A percentile compares a stretch with the other conserved stretches of the same genome.
These are phyloP conservation scores for Pogonognathellus flavescens DNA, from an alignment of 1,140 invertebrate species.

Conservation along the genomic window DNA sequence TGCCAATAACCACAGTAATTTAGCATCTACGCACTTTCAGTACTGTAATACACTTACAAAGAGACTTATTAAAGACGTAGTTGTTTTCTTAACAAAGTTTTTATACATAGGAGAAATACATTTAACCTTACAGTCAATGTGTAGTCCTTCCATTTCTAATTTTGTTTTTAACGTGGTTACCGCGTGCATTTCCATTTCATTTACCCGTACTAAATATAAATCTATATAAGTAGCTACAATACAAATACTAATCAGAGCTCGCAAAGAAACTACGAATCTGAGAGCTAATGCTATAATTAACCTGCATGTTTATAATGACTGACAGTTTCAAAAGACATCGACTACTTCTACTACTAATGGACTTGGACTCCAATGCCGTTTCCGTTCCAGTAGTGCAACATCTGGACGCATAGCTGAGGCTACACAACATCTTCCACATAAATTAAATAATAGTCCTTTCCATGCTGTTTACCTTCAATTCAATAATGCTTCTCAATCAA, in stretches of 20 bases:
- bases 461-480: constrained; percentile 48
- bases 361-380: constrained; percentile 46
- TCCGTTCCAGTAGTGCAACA: constrained; percentile 49
- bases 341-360: constrained; percentile 71
- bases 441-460: constrained; percentile 50
- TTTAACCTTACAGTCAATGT: too few species aligned
- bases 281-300: constrained; percentile 46
- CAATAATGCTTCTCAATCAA: constrained; percentile 50
- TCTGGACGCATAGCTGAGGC: constrained; percentile 30
- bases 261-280: constrained; percentile 5
- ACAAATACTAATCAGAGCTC: neutral
- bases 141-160: too few species aligned
- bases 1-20: too few species aligned
- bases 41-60: too few species aligned
- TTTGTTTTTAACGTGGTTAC: too few species aligned
- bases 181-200: too few species aligned
- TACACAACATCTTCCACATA: constrained; percentile 39
- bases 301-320: constrained; percentile 70
- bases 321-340: constrained; percentile 69
- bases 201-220: too few species aligned
- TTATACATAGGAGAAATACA: too few species aligned
- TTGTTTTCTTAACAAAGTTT: too few species aligned
- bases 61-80: too few species aligned
- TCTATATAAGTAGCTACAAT: too few species aligned
- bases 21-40: too few species aligned